Evolutionary conservation across 2,888 invertebrate species (phyloP), one percentile per base, ranked within the genome.

Genomic region (Dascillus cervinus): DNA sequence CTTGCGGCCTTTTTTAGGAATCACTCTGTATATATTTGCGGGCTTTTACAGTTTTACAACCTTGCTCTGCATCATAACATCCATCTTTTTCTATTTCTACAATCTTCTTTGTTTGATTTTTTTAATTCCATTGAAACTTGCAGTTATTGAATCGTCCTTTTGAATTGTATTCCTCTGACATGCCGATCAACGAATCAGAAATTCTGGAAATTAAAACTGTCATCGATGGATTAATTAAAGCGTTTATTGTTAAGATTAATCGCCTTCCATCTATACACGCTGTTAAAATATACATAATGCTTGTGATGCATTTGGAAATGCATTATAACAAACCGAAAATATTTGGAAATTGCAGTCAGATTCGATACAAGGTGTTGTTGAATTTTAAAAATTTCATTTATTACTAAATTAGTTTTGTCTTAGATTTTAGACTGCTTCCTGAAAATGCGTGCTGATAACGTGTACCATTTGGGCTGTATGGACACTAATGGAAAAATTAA

Each of bases 381-480:
- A n/a, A n/a, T n/a, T n/a, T n/a, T n/a, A n/a, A n/a, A n/a, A n/a
- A n/a, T n/a, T n/a, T n/a, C n/a, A n/a, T 24, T 8, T 26, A 12
- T 12, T 24, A 10, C 19, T 14, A 17, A 19, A 21, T 29, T 5
- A 14, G 23, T 26, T 17, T 20, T 34, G 13, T 63, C 55, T 3
- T 58, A 90, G 88, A 86, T 92, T 48, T 79, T 94, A 51, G 81
- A 85, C 45, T 82, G 87, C 71, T 76, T 94, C 58, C 70, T 94
- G 49, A 82, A 79, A 44, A 78, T 92, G 47, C 76, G 94, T 44
- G 87, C 87, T 5, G 88, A 92, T 68, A 73, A 75, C 29, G 68
- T 77, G 36, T 85, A 80, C 68, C 84, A 79, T 60, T 75, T 85
- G 53, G 94, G 84, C 20, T 89, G 77, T 67, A 78, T 74, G 46